These are phyloP conservation scores for Enteromius afrohamiltoni DNA, from an alignment of 2,797 vertebrate species.

Conservation along the genomic window DNA sequence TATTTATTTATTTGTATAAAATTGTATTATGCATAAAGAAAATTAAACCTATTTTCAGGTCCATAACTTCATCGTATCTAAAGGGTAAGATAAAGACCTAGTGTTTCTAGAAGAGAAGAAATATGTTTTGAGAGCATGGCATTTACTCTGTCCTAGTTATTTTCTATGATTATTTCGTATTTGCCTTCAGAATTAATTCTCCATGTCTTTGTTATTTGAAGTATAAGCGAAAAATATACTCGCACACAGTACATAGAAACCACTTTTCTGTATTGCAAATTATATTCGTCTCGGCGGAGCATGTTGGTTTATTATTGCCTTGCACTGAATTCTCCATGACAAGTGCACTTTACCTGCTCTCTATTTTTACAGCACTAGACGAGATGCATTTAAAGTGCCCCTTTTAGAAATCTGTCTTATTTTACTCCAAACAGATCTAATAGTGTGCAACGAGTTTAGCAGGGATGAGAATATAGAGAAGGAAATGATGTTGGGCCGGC, in stretches of 20 bases:
- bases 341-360: constrained; percentile 33
- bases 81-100: not conserved
- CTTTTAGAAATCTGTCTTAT: constrained; percentile 38
- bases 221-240: constrained; percentile 8
- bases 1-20: not conserved
- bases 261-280: constrained; percentile 26
- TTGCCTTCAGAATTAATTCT: constrained; percentile 12
- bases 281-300: not conserved
- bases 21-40: not conserved
- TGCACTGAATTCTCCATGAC: constrained; percentile 27
- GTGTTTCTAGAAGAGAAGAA: not conserved
- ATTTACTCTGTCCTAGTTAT: not conserved
- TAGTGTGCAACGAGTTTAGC: constrained; percentile 4
- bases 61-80: not conserved
- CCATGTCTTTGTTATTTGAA: not conserved
- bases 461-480: constrained; percentile 43
- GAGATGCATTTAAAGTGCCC: constrained; percentile 26
- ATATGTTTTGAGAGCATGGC: not conserved
- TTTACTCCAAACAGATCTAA: constrained; percentile 45
- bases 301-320: constrained; percentile 26
- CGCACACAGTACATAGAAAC: constrained; percentile 2
- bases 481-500: constrained; percentile 41
- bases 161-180: not conserved
- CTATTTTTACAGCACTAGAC: constrained; percentile 30
- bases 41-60: not conserved